Evolutionary conservation across 2,888 invertebrate species (phyloP).

Genomic region (Lottia gigantea): DNA sequence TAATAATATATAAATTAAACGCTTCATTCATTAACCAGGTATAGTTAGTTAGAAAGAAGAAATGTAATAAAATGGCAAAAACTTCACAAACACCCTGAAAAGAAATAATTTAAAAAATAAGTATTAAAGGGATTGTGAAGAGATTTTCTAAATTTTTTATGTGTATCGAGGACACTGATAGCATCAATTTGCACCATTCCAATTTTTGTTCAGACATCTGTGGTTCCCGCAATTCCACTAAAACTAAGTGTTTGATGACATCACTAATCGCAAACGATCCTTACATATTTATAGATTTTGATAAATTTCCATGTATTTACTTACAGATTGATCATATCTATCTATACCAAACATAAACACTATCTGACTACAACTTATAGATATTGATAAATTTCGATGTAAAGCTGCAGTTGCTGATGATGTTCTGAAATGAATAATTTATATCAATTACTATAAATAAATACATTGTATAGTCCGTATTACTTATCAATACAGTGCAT

Average conservation of each 20-base stretch:
- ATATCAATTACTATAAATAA: too few species aligned
- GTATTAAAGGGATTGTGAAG: too few species aligned
- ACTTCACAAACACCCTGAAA: slow-evolving; percentile 63
- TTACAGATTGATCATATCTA: slow-evolving; percentile 53
- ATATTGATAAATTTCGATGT: slow-evolving; percentile 66
- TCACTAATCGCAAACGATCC: too few species aligned
- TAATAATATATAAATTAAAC: slow-evolving; percentile 68
- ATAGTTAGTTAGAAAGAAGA: slow-evolving; percentile 66
- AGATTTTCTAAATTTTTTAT: too few species aligned
- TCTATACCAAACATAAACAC: slow-evolving; percentile 66
- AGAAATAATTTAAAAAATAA: too few species aligned
- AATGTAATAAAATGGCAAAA: slow-evolving; percentile 65
- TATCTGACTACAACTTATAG: slow-evolving; percentile 63
- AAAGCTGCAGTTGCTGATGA: slow-evolving; percentile 65
- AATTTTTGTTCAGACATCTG: too few species aligned
- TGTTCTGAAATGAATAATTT: slow-evolving; percentile 53
- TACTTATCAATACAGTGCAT: too few species aligned
- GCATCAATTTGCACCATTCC: too few species aligned
- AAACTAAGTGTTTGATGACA: too few species aligned
- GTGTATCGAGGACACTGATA: too few species aligned
- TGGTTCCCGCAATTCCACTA: too few species aligned
- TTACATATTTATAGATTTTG: slow-evolving; percentile 61
- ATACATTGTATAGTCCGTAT: too few species aligned
- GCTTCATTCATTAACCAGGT: slow-evolving; percentile 69
- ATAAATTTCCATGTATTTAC: slow-evolving; percentile 65